These are phyloP conservation scores for Sparus aurata DNA, from an alignment of 2,797 vertebrate genomes.

Conservation along the genomic window DNA sequence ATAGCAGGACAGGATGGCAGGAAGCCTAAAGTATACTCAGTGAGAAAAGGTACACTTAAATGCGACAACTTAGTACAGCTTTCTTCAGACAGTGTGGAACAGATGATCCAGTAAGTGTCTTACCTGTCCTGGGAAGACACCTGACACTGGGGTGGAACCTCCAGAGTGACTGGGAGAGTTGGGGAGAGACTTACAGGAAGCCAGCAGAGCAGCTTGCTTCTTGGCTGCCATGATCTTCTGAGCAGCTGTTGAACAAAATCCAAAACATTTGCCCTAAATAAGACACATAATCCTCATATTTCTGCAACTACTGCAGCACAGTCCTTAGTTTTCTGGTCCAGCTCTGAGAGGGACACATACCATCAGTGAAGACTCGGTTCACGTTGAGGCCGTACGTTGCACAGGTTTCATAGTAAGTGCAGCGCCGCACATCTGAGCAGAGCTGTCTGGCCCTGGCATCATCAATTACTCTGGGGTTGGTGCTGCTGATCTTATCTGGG, in stretches of 20 bases:
- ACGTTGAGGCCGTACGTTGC: slow-evolving; percentile 96
- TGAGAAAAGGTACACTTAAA: neutral
- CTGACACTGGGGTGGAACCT: slow-evolving; percentile 90
- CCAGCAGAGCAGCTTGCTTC: slow-evolving; percentile 92
- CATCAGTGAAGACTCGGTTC: slow-evolving; percentile 94
- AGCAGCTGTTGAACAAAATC: slow-evolving; percentile 82
- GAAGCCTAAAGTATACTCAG: slow-evolving; percentile 7
- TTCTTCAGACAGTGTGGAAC: neutral
- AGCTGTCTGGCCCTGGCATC: slow-evolving; percentile 88
- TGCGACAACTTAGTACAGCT: neutral
- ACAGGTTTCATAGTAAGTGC: slow-evolving; percentile 95
- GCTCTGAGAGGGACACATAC: slow-evolving; percentile 67
- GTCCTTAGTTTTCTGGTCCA: neutral
- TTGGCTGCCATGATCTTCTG: slow-evolving; percentile 92
- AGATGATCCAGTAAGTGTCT: neutral
- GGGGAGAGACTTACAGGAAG: slow-evolving; percentile 93
- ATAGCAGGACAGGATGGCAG: no score
- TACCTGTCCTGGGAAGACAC: slow-evolving; percentile 86
- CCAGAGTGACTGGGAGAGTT: slow-evolving; percentile 94
- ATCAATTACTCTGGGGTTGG: slow-evolving; percentile 90
- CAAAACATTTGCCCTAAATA: neutral
- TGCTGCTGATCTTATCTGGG: slow-evolving; percentile 94
- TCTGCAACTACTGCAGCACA: neutral
- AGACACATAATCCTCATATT: neutral
- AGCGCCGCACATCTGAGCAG: slow-evolving; percentile 88